phyloP scores from a whole-genome alignment of 2,888 invertebrate genomes.

The Lathronympha strigana region DNA sequence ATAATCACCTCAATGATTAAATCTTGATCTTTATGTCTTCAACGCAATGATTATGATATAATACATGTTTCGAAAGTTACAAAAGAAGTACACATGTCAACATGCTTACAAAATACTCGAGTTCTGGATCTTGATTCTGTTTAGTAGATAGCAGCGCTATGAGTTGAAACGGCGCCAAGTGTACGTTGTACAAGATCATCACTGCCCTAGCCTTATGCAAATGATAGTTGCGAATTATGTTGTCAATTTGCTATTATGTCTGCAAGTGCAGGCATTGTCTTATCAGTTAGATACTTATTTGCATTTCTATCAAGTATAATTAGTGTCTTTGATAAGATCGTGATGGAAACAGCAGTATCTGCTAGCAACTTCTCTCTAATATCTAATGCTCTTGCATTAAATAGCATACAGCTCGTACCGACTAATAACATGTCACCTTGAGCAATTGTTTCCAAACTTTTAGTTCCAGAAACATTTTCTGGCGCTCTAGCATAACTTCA shows the following conservation, averaged over 20 bases:
- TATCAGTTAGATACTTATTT: slow-evolving; percentile 33
- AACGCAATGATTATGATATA: slow-evolving; percentile 46
- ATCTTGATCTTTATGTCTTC: slow-evolving; percentile 40
- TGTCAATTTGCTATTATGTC: slow-evolving; percentile 53
- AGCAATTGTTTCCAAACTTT: no score
- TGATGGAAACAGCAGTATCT: slow-evolving; percentile 17
- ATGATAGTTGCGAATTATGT: slow-evolving; percentile 45
- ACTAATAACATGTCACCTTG: no score
- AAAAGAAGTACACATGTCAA: slow-evolving; percentile 47
- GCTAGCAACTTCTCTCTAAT: slow-evolving; percentile 6
- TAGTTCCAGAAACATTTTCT: no score
- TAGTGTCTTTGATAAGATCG: slow-evolving; percentile 22
- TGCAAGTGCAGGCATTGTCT: slow-evolving; percentile 28
- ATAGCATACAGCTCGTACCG: no score
- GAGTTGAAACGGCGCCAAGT: slow-evolving; percentile 54
- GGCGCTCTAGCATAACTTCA: no score
- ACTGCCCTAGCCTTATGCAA: slow-evolving; percentile 57
- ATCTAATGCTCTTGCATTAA: neutral
- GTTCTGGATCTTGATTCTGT: slow-evolving; percentile 41
- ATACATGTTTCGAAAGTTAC: slow-evolving; percentile 52
- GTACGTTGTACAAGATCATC: slow-evolving; percentile 53
- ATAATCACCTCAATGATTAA: slow-evolving; percentile 37
- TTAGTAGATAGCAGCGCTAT: slow-evolving; percentile 31
- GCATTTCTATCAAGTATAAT: slow-evolving; percentile 25
- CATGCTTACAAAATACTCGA: slow-evolving; percentile 53